Percentiles rank a stretch among this genome's conserved stretches.
These are phyloP conservation scores for Pinctada fucata DNA, from an alignment of 2,888 invertebrate genomes.

Conservation along the genomic window DNA sequence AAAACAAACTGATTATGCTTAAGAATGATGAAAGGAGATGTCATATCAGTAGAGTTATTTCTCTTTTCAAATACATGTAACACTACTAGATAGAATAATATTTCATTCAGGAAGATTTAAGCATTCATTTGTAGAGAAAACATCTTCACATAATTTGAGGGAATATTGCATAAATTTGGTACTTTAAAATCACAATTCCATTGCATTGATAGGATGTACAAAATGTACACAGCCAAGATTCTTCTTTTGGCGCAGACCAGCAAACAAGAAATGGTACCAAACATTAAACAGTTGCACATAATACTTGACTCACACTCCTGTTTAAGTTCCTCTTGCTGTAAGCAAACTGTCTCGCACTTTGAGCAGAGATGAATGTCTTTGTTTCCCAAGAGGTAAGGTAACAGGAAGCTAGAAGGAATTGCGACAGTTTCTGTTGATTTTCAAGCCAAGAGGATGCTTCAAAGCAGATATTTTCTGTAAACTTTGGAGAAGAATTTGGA, in stretches of 20 bases:
- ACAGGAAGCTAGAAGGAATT: background rate
- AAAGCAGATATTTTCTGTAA: background rate
- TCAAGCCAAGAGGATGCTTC: background rate
- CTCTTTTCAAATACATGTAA: too few relatives aligned
- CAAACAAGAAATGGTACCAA: background rate
- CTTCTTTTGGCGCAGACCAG: background rate
- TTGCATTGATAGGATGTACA: background rate
- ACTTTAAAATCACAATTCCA: background rate
- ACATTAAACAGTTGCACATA: background rate
- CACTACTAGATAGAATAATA: too few relatives aligned
- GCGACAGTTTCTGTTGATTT: background rate
- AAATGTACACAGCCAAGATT: background rate
- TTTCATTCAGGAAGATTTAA: too few relatives aligned
- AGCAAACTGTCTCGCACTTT: background rate
- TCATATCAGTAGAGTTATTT: too few relatives aligned
- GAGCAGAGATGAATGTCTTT: background rate
- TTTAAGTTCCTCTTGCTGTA: background rate
- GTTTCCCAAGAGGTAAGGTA: background rate
- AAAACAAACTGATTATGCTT: too few relatives aligned
- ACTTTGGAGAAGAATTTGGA: background rate
- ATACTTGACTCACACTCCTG: background rate
- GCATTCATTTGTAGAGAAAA: too few relatives aligned
- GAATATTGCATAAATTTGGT: too few relatives aligned
- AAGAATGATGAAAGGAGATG: too few relatives aligned
- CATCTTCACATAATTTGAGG: too few relatives aligned